Evolutionary conservation across 64 coral and sea anemone genomes (phyloP).

Genomic region (Catalaphyllia jardinei): DNA sequence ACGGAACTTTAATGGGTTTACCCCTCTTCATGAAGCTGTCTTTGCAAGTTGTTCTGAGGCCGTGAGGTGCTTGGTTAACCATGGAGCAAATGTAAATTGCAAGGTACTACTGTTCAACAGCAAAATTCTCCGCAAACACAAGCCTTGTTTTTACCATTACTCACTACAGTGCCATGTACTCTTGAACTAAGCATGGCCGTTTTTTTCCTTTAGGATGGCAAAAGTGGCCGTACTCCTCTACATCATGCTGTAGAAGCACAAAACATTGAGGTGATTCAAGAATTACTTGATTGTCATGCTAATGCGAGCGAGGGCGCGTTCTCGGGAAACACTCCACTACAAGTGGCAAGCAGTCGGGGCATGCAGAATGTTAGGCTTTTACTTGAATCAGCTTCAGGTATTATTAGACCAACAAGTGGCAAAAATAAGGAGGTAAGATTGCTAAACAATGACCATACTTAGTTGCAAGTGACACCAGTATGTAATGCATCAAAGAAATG

Average conservation of each 20-base stretch:
- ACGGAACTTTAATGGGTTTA: slow-evolving; percentile 83
- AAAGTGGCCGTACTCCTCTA: slow-evolving; percentile 90
- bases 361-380: slow-evolving; percentile 48
- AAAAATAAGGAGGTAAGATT: slow-evolving; percentile 1
- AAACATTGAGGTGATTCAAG: slow-evolving; percentile 40
- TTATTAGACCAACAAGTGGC: not conserved
- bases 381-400: slow-evolving; percentile 16
- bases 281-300: slow-evolving; percentile 62
- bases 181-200: not conserved
- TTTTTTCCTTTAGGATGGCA: slow-evolving; percentile 79
- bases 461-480: not conserved
- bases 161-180: not conserved
- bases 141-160: not conserved
- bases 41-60: slow-evolving; percentile 43
- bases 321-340: slow-evolving; percentile 85
- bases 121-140: too few relatives aligned
- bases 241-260: slow-evolving; percentile 91
- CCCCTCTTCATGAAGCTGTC: slow-evolving; percentile 85
- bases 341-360: slow-evolving; percentile 74
- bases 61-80: slow-evolving; percentile 62
- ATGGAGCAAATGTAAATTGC: slow-evolving; percentile 84
- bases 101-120: slow-evolving; percentile 56
- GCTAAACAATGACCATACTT: not conserved
- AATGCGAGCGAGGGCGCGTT: slow-evolving; percentile 63
- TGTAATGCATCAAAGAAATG: too few relatives aligned